Evolutionary conservation across 2,888 invertebrate species (phyloP).

Genomic region (Melanostoma mellinum): DNA sequence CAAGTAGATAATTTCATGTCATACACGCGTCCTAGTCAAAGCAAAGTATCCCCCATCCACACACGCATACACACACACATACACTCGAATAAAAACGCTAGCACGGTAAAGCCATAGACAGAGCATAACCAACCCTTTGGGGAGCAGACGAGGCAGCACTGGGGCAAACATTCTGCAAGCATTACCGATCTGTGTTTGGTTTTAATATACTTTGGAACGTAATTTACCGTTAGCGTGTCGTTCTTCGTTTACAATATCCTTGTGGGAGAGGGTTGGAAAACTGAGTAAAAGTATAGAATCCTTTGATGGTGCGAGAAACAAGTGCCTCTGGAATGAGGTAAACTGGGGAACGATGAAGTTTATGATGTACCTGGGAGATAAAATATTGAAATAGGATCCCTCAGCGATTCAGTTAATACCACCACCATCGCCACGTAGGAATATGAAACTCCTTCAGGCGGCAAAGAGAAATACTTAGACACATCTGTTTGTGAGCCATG

Average conservation of each 20-base stretch:
- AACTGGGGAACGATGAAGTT: constrained; percentile 56
- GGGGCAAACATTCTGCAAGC: constrained; percentile 62
- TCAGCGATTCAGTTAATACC: constrained; percentile 53
- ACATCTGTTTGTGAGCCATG: constrained; percentile 49
- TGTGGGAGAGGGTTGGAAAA: not conserved
- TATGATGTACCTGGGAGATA: constrained; percentile 67
- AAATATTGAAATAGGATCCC: constrained; percentile 72
- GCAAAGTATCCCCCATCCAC: constrained; percentile 18
- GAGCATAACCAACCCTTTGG: too few relatives aligned
- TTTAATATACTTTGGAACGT: constrained; percentile 69
- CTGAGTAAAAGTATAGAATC: constrained; percentile 56
- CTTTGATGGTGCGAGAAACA: constrained; percentile 56
- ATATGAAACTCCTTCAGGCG: constrained; percentile 47
- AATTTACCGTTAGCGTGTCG: constrained; percentile 56
- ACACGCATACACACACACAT: constrained; percentile 1
- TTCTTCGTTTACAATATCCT: constrained; percentile 26
- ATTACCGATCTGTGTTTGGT: constrained; percentile 71
- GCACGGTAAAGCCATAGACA: not conserved
- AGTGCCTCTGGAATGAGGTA: constrained; percentile 16
- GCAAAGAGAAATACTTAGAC: constrained; percentile 16
- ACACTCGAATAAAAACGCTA: constrained; percentile 4
- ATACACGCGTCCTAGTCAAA: constrained; percentile 70
- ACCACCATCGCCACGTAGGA: constrained; percentile 22
- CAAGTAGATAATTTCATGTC: constrained; percentile 74
- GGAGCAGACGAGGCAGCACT: not conserved